Conservation (phyloP, 2,888 invertebrate genomes). For the Drosophila nr. perissopoda region DNA sequence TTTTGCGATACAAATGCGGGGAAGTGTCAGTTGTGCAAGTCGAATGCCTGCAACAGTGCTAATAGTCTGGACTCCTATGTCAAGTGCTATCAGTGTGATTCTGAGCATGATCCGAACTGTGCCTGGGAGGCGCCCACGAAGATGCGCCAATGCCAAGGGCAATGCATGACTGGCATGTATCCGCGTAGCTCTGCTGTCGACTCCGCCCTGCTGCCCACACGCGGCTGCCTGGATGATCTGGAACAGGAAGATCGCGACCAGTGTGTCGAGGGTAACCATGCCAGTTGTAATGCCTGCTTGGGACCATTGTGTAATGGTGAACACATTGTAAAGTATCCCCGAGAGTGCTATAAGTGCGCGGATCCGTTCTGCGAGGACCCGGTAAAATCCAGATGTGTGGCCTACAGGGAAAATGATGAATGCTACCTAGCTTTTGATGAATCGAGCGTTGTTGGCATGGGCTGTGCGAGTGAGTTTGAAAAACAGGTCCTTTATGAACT, state of each 20-base stretch:
- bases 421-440: slow-evolving; percentile 74
- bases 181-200: slow-evolving; percentile 69
- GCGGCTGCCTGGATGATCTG: slow-evolving; percentile 81
- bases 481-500: slow-evolving; percentile 58
- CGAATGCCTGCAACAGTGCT: slow-evolving; percentile 79
- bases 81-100: slow-evolving; percentile 80
- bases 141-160: slow-evolving; percentile 73
- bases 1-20: slow-evolving; percentile 72
- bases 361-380: slow-evolving; percentile 59
- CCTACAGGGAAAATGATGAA: slow-evolving; percentile 70
- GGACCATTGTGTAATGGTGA: slow-evolving; percentile 69
- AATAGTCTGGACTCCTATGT: slow-evolving; percentile 56
- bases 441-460: slow-evolving; percentile 63
- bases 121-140: slow-evolving; percentile 44
- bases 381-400: slow-evolving; percentile 51
- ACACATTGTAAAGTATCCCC: slow-evolving; percentile 59
- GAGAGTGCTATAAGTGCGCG: slow-evolving; percentile 73
- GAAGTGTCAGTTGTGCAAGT: slow-evolving; percentile 78
- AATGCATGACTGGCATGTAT: slow-evolving; percentile 80
- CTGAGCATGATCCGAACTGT: slow-evolving; percentile 56
- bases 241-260: slow-evolving; percentile 65
- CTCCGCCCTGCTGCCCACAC: slow-evolving; percentile 72
- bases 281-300: slow-evolving; percentile 67
- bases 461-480: slow-evolving; percentile 82
- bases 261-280: slow-evolving; percentile 61